Conservation (phyloP, 2,113 vertebrate species). For the Dasyurus viverrinus region DNA sequence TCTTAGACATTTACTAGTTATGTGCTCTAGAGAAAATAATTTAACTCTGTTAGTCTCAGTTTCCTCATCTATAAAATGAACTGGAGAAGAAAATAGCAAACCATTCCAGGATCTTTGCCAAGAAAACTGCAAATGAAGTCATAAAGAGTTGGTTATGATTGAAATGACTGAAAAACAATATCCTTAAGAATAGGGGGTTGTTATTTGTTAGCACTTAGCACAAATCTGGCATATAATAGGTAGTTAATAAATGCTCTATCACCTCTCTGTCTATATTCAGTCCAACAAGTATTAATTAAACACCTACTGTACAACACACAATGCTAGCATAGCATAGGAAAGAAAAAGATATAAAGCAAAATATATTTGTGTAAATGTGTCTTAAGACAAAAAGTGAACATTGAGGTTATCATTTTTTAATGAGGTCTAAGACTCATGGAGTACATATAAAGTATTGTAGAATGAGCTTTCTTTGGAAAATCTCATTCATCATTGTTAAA, state of each 20-base stretch:
- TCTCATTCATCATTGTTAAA: conserved; percentile 25
- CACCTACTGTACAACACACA: not conserved
- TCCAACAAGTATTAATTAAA: not conserved
- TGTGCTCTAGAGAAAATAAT: too few relatives aligned
- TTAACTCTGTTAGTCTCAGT: too few relatives aligned
- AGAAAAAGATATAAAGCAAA: not conserved
- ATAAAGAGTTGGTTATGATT: not conserved
- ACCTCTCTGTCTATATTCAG: not conserved
- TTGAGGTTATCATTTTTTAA: not conserved
- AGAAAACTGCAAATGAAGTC: not conserved
- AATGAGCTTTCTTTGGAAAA: conserved; percentile 46
- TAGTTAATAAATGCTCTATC: not conserved
- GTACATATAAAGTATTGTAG: conserved; percentile 37
- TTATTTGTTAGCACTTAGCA: not conserved
- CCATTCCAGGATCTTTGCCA: not conserved
- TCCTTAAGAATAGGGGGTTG: not conserved
- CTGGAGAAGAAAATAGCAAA: not conserved
- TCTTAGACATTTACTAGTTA: not conserved
- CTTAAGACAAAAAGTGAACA: conserved; percentile 15
- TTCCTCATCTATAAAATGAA: too few relatives aligned
- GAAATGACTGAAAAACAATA: not conserved
- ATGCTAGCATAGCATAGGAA: not conserved
- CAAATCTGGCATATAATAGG: not conserved
- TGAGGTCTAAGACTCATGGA: conserved; percentile 9
- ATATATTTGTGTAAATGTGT: not conserved